Evolutionary conservation across 2,888 invertebrate species (phyloP), one percentile per base, ranked within the genome.

Genomic region (Seira musarum): DNA sequence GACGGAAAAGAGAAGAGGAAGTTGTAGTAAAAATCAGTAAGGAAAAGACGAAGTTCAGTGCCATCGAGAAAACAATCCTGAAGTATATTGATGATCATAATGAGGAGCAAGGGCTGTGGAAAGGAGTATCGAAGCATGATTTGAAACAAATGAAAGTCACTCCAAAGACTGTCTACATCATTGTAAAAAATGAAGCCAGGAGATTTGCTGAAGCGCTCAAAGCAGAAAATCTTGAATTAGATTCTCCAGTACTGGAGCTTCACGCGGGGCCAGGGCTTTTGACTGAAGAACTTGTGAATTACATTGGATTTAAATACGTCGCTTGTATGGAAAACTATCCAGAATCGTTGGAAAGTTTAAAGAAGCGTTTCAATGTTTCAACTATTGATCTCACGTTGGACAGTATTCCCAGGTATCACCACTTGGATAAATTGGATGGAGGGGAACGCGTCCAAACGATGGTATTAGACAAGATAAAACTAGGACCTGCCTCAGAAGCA

Each of bases 211-310:
- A 68, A 15, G 21, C 79, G 3, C 53, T 78, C 5, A 15, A 35
- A 25, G 5, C 21, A 1, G 53, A 83, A 24, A 72, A 79, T 17
- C 66, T 80, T 19, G 81, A 84, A 74, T 17, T 21, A 10, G 60
- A 69, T 22, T 68, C 66, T 3, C 82, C 84, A 1, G 87, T 93
- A 17, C 88, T 93, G n/a, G 94, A 94, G 89, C 90, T 93, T 0
- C 93, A 93, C 89, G 93, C 94, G 0, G 94, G 94, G 0, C 89
- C 92, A 60, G 93, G 94, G 0, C 88, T 92, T 21, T 88, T 94
- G 67, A 92, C 93, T 1, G 88, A 90, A 83, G 90, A 92, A 85
- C 87, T 94, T 40, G 88, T 94, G 2, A 87, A 90, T 6, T 83
- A 84, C 0, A 25, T 83, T 85, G 90, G 90, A 19, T 88, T 91